Evolutionary conservation across 1,140 invertebrate species (phyloP).

Genomic region (Diploscapter pachys): DNA sequence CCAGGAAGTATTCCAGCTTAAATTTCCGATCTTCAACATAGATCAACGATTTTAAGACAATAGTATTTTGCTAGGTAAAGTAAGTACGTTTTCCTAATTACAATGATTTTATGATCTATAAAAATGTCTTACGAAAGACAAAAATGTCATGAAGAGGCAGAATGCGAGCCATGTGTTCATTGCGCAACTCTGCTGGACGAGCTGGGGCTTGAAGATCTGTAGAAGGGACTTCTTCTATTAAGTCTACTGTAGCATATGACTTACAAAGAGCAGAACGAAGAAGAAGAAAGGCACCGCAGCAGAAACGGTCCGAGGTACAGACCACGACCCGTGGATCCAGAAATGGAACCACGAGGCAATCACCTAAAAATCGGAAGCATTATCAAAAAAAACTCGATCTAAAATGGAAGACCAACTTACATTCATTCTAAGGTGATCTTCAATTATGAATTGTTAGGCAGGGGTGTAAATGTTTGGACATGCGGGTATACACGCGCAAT

Average conservation of each 20-base stretch:
- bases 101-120: too few relatives aligned
- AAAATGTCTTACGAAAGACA: slow-evolving; percentile 23
- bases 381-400: slow-evolving; percentile 17
- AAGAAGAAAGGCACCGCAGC: slow-evolving; percentile 53
- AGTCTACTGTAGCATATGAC: slow-evolving; percentile 1
- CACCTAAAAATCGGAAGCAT: background rate
- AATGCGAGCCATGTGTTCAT: slow-evolving; percentile 32
- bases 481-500: too few relatives aligned
- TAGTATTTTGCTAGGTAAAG: background rate
- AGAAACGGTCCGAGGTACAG: slow-evolving; percentile 51
- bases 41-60: too few relatives aligned
- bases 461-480: too few relatives aligned
- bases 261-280: slow-evolving; percentile 48
- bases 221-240: background rate
- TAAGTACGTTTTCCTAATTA: too few relatives aligned
- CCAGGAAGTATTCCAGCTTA: slow-evolving; percentile 38
- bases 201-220: background rate
- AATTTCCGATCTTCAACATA: background rate
- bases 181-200: background rate
- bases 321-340: slow-evolving; percentile 53
- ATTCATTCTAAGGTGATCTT: too few relatives aligned
- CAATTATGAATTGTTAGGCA: too few relatives aligned
- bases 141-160: slow-evolving; percentile 42
- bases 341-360: slow-evolving; percentile 52
- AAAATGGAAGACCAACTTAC: background rate